Evolutionary conservation across 1,140 invertebrate genomes (phyloP), one percentile per base, ranked within the genome.

Genomic region (Callitettix versicolor): DNA sequence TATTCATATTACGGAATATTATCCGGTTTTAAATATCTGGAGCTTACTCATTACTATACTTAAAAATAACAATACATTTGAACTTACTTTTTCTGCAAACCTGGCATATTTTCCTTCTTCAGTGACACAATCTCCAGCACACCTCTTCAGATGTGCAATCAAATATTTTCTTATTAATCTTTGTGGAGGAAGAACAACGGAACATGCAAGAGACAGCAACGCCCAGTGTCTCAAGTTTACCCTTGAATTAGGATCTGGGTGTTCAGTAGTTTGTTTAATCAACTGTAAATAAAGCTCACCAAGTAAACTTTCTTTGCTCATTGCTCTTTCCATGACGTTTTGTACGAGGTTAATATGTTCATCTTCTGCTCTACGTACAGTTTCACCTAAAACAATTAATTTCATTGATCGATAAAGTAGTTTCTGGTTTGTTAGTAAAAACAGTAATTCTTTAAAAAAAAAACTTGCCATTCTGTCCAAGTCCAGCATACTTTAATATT

Each of bases 101-200:
- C 92, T 73, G 5, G 94, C 91, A 70, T 90, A 97, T 72, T 93
- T 92, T 4, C 91, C 93, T 68, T 96, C 93, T 67, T 96, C 91
- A 1, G 88, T 88, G 15, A 94, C 84, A 59, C 84, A 85, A 69
- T 95, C 92, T 46, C 87, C 84, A 22, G 87, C 81, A 65, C 91
- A 92, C 61, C 89, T 79, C 60, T 92, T 85, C 47, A 97, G 72
- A 72, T 96, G 94, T 9, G 89, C 81, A 20, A 93, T 82, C n/a
- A 97, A 74, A 70, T 95, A 91, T 55, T 91, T 85, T 34, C 91
- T 76, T 54, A 95, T 1, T 1, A 57, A 26, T 20, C 56, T 47
- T 46, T 62, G 62, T 14, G 62, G 59, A 34, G 93, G 93, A 18
- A 92, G 69, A 48, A 93, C 84, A 0, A 94, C 85, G 38, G 89